Base-by-base conservation (phyloP, 2,888 invertebrate genomes). In the Sminthurides aquaticus region DNA sequence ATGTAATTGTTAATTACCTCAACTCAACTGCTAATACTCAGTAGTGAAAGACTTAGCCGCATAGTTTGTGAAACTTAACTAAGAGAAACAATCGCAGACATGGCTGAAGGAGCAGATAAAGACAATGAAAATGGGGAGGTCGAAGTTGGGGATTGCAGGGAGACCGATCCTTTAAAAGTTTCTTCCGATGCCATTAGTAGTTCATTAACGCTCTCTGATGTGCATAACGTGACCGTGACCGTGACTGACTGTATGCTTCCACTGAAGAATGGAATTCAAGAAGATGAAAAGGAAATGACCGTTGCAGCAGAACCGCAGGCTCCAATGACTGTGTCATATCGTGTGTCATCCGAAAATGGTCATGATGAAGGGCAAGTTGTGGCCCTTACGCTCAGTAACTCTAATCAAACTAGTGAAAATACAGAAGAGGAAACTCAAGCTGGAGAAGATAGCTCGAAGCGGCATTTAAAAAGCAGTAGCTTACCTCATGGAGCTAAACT, bases 401-500 rank as follows among this genome's bases (percentile, higher is more conserved):
- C 5, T 25, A 43, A 28, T 15, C 22, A 26, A 22, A 55, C 29
- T 29, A n/a, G n/a, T n/a, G n/a, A n/a, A n/a, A n/a, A n/a, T n/a
- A n/a, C n/a, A n/a, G n/a, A n/a, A n/a, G 57, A 3, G 22, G 49
- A 49, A 11, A n/a, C 43, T 49, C 60, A 34, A 3, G 63, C 62
- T 20, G 60, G 34, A 1, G 69, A 67, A 24, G 43, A 43, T 2
- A n/a, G n/a, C n/a, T 57, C 67, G 15, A 20, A 68, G n/a, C 57
- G 72, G 34, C 74, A 74, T 34, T 71, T 71, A 0, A 74, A 74
- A 65, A 73, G 72, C 55, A 69, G 69, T 52, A 74, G 74, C 67
- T 68, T 74, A 60, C 74, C 74, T 15, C 74, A 74, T 62, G 74
- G 74, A n/a, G 73, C 71, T 29, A 74, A 74, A 65, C 67, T 74